Conservation (phyloP, 2,797 vertebrate species). For the Ctenosaura bakeri region DNA sequence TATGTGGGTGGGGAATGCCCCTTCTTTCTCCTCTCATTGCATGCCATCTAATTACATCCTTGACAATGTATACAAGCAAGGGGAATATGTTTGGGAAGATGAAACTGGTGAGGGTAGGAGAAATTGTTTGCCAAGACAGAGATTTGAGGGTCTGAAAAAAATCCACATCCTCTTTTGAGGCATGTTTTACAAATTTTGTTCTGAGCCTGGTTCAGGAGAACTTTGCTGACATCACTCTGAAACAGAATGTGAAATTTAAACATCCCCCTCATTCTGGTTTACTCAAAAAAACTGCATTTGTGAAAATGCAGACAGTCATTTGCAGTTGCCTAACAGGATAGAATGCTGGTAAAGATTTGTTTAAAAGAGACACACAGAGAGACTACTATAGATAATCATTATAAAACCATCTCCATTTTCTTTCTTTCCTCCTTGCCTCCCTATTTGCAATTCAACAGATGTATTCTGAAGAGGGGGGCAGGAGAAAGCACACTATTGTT, state of each 20-base stretch:
- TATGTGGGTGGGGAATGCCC: too few relatives aligned
- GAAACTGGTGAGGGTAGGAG: background rate
- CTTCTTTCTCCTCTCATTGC: background rate
- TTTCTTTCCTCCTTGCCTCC: background rate
- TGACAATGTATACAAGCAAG: background rate
- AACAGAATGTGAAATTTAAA: background rate
- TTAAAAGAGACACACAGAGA: background rate
- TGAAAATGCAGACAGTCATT: accelerated
- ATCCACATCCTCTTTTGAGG: background rate
- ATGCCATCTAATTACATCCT: background rate
- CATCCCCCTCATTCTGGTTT: background rate
- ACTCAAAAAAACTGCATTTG: background rate
- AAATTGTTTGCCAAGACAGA: background rate
- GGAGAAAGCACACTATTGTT: conserved; percentile 44
- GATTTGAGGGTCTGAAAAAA: background rate
- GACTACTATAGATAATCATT: background rate
- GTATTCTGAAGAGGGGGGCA: conserved; percentile 36
- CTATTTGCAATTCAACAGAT: conserved; percentile 35
- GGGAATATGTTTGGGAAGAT: background rate
- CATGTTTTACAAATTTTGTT: background rate
- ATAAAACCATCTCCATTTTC: conserved; percentile 11
- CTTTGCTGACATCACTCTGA: background rate
- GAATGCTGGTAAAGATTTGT: conserved; percentile 16
- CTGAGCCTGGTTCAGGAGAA: too few relatives aligned
- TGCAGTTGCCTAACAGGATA: background rate